Evolutionary conservation across 2,888 invertebrate genomes (phyloP), one percentile per base, ranked within the genome.

Genomic region (Cyrtodaria siliqua): DNA sequence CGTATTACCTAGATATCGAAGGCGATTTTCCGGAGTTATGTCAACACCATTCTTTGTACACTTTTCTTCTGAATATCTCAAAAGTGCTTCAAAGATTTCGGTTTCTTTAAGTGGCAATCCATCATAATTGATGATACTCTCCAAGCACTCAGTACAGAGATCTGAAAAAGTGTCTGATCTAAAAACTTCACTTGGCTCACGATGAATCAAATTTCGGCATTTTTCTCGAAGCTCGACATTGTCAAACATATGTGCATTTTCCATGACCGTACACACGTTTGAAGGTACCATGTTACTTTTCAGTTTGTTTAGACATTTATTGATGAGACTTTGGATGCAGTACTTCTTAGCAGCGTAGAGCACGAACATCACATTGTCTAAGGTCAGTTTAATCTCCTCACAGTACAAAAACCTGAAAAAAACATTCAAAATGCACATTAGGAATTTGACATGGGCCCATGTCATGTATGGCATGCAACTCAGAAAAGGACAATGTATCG

Each of bases 281-380:
- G 62, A 66, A 9, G 76, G 64, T n/a, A 61, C 69, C 70, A 86
- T 79, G 33, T 77, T 69, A 27, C 42, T 67, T 59, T 83, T 80
- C 12, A 86, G 62, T 8, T 53, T 66, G 33, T 77, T 67, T 12
- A 79, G 57, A 52, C 86, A 86, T 59, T 71, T 82, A 42, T 79
- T 67, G 29, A 78, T 75, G 44, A 86, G 60, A 16, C 67, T 70
- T 38, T 73, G 62, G 4, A 85, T 59, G 9, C 67, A 53, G 56
- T 85, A 86, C 52, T 83, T 86, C 62, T 81, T 73, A 24, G 83
- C 77, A 12, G 70, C 71, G 59, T 84, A 80, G 20, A 83, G 60
- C 9, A 73, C 26, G 14, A 59, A 26, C 8, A 79, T 47, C 27
- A 72, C 82, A 63, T 79, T 82, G 55, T 76, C 47, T n/a, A 68